These are phyloP conservation scores for Yponomeuta cagnagella DNA, from an alignment of 2,888 invertebrate genomes.

Conservation along the genomic window DNA sequence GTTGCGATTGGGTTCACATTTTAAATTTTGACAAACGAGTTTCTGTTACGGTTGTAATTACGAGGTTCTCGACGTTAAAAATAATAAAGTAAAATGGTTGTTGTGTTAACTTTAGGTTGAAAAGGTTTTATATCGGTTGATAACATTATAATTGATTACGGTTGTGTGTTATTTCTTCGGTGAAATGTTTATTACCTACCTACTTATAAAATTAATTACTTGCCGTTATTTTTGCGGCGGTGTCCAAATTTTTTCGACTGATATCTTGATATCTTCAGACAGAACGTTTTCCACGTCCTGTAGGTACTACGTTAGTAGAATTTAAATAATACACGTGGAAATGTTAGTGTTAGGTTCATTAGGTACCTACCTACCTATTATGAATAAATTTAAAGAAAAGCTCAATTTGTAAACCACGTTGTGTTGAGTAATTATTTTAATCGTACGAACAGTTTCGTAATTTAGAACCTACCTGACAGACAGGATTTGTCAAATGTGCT, in stretches of 20 bases:
- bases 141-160: constrained; percentile 45
- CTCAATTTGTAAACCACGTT: background rate
- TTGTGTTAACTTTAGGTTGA: constrained; percentile 53
- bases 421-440: background rate
- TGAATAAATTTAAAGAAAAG: background rate
- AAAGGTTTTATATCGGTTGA: constrained; percentile 44
- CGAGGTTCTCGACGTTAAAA: background rate
- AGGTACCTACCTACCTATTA: background rate
- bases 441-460: background rate
- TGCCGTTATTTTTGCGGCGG: constrained; percentile 37
- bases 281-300: constrained; percentile 9
- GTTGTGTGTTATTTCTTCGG: constrained; percentile 62
- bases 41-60: background rate
- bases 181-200: constrained; percentile 31
- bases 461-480: too few species aligned
- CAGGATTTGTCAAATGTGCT: too few species aligned
- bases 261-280: constrained; percentile 31
- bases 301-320: background rate
- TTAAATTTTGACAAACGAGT: background rate
- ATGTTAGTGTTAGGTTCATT: background rate
- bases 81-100: constrained; percentile 29
- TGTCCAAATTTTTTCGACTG: constrained; percentile 49
- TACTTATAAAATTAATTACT: background rate
- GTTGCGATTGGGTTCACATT: background rate
- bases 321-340: background rate